A percentile compares a stretch with the other conserved stretches of the same genome.
Conservation (phyloP, 2,113 vertebrate species). For the Pipra filicauda region DNA sequence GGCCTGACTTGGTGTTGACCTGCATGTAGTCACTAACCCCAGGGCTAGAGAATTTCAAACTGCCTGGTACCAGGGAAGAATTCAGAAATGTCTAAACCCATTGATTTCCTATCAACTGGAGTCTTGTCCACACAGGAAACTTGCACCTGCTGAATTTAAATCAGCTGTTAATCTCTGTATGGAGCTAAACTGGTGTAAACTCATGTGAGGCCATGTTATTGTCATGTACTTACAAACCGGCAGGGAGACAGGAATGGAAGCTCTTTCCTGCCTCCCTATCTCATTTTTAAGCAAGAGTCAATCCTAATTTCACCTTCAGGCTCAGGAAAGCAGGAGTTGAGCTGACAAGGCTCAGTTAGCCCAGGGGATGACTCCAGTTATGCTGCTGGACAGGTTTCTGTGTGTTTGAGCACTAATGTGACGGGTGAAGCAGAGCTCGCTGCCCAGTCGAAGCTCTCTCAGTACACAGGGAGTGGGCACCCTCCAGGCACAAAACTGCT, state of each 20-base stretch:
- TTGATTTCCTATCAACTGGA: neutral
- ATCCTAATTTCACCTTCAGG: neutral
- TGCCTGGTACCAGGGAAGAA: neutral
- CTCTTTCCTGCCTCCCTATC: neutral
- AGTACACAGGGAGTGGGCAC: neutral
- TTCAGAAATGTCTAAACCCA: neutral
- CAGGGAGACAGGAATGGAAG: neutral
- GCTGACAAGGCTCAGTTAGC: neutral
- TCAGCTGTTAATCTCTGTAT: neutral
- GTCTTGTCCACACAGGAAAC: neutral
- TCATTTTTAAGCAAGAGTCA: neutral
- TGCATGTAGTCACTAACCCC: neutral
- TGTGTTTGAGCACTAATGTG: neutral
- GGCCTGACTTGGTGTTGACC: neutral
- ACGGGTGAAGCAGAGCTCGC: accelerated
- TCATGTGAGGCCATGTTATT: neutral
- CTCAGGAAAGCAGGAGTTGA: neutral
- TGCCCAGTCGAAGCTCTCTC: neutral
- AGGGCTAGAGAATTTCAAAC: neutral
- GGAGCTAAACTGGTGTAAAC: neutral
- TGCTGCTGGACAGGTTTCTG: neutral
- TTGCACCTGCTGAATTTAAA: conserved; percentile 29
- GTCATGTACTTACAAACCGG: neutral
- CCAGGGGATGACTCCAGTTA: neutral
- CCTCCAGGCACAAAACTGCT: neutral